A percentile compares a stretch with the other conserved stretches of the same genome.
Conservation (phyloP, 1,140 invertebrate genomes). For the Drosophila busckii region DNA sequence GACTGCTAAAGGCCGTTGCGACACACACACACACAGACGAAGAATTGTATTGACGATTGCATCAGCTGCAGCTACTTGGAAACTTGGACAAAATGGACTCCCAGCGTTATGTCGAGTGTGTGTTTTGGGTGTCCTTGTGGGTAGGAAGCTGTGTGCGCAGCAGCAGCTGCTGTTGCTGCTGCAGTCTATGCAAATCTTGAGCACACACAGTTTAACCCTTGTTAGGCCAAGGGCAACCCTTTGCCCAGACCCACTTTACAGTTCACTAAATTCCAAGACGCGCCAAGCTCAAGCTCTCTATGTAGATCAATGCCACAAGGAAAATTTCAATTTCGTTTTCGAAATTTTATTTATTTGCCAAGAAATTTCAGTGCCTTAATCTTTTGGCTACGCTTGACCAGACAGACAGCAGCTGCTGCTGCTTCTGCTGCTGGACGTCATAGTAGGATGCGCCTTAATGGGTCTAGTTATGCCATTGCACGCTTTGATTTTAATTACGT, state of each 20-base stretch:
- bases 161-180: constrained; percentile 27
- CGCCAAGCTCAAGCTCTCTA: no score
- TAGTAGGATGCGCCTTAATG: constrained; percentile 13
- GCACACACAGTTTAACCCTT: constrained; percentile 58
- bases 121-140: constrained; percentile 52
- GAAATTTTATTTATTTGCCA: constrained; percentile 33
- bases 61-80: constrained; percentile 44
- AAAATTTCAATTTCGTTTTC: constrained; percentile 11
- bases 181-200: constrained; percentile 32
- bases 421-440: constrained; percentile 10
- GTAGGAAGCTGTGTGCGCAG: neutral
- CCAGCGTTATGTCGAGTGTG: constrained; percentile 41
- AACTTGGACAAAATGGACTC: constrained; percentile 22
- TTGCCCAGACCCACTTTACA: constrained; percentile 51
- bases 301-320: constrained; percentile 13
- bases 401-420: constrained; percentile 47
- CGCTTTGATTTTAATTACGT: constrained; percentile 70
- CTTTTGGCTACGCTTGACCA: constrained; percentile 46
- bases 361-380: constrained; percentile 7
- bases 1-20: neutral
- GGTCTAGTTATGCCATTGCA: constrained; percentile 53
- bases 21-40: neutral
- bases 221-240: constrained; percentile 57
- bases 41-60: constrained; percentile 38
- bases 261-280: constrained; percentile 49